Base-by-base conservation (phyloP, 2,113 vertebrate species). In the Tupaia chinensis region DNA sequence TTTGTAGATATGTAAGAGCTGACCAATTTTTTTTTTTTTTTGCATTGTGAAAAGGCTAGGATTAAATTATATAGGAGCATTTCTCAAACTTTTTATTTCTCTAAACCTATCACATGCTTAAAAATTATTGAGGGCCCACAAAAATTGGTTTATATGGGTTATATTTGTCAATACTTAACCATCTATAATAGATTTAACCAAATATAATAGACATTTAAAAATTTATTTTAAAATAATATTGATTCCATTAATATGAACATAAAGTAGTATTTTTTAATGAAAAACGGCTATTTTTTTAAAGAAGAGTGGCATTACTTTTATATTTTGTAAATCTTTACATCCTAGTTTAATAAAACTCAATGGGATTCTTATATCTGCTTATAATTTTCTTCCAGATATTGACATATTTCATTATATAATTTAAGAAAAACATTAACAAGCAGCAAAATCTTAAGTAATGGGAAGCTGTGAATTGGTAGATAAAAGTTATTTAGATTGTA, bases 351-450 rank as follows among this genome's bases (percentile, higher is more conserved):
- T 25, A 82, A 27, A 72, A 56, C 34, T 72, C 16, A 84, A 9
- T n/a, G 63, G 20, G 25, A 29, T 53, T 91, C 65, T 93, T 83
- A 1, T 9, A 9, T 60, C 82, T 93, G 44, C 61, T 78, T 53
- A 8, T 63, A 53, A n/a, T 69, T 72, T 9, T 70, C 29, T 93
- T 86, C n/a, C 27, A 80, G 29, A 34, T 80, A 16, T 56, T 77
- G 72, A 73, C n/a, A 54, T 74, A 84, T 95, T 93, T 93, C 22
- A 60, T 58, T 89, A 54, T 60, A 72, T 15, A 65, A 4, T 78
- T 70, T 58, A 58, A 87, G 29, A 56, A 12, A 25, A 66, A 77
- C 69, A 76, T 58, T n/a, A 32, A 32, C 29, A 84, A 8, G 16
- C 44, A 61, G 23, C 13, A 22, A 63, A 91, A 12, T 65, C 66